A percentile compares a stretch with the other conserved stretches of the same genome.
Conservation (phyloP, 1,140 invertebrate species). For the Mylabris phalerata region DNA sequence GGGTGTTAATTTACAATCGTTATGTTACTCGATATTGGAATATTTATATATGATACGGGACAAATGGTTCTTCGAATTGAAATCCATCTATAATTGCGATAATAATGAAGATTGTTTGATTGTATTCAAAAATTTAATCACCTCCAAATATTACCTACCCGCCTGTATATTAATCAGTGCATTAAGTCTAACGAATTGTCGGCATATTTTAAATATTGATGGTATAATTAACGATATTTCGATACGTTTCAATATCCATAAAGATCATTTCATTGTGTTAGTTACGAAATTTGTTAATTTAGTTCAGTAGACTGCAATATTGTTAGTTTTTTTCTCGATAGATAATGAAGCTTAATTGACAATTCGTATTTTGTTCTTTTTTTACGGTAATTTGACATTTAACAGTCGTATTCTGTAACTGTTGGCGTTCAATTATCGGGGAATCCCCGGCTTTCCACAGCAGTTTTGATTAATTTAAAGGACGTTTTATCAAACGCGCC, state of each 20-base stretch:
- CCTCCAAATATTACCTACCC: constrained; percentile 31
- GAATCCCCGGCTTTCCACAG: too few species aligned
- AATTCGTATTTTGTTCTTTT: too few species aligned
- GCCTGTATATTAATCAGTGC: constrained; percentile 31
- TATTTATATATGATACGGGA: constrained; percentile 25
- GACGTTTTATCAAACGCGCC: too few species aligned
- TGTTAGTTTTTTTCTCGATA: too few species aligned
- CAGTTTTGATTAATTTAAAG: too few species aligned
- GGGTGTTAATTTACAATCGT: constrained; percentile 19
- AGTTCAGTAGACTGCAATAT: background rate
- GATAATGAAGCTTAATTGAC: too few species aligned
- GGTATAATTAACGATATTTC: constrained; percentile 24
- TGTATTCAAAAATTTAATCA: constrained; percentile 28
- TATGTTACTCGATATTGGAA: constrained; percentile 32
- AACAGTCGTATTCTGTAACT: too few species aligned
- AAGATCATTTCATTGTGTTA: constrained; percentile 25
- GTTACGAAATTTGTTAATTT: constrained; percentile 11
- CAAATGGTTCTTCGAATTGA: constrained; percentile 28
- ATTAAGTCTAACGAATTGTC: constrained; percentile 27
- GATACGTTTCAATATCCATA: constrained; percentile 27
- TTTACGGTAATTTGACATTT: too few species aligned
- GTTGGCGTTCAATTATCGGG: too few species aligned
- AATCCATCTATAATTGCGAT: constrained; percentile 19
- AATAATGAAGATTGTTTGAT: constrained; percentile 18
- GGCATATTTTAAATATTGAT: constrained; percentile 27